These are phyloP conservation scores for Pristionchus maxplancki DNA, from an alignment of 2,888 invertebrate genomes.

Conservation along the genomic window DNA sequence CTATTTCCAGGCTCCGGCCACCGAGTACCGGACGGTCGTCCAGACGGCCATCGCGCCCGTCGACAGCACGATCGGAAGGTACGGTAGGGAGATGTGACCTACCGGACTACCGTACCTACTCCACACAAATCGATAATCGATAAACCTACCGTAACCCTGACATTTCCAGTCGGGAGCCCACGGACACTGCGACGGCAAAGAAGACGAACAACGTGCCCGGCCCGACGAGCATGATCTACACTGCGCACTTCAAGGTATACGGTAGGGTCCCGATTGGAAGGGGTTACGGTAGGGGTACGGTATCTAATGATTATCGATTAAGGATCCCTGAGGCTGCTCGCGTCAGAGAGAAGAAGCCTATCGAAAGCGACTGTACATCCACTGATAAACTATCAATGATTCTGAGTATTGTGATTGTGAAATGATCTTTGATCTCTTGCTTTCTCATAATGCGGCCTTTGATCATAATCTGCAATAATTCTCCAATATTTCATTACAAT, in stretches of 20 bases:
- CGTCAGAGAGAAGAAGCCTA: neutral
- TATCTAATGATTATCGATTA: neutral
- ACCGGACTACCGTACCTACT: neutral
- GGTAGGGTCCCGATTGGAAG: neutral
- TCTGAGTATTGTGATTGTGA: neutral
- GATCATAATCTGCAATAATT: neutral
- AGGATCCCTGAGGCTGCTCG: neutral
- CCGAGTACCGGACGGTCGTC: neutral
- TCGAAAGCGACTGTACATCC: constrained; percentile 36
- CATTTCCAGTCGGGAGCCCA: constrained; percentile 22
- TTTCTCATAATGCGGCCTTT: neutral
- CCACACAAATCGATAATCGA: neutral
- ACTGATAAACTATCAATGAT: constrained; percentile 42
- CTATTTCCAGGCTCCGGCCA: neutral
- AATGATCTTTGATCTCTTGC: neutral
- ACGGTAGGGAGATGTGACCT: neutral
- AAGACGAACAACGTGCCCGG: neutral
- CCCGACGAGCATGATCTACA: neutral
- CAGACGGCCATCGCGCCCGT: constrained; percentile 8
- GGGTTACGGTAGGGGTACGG: neutral
- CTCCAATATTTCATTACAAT: neutral
- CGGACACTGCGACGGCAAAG: constrained; percentile 20
- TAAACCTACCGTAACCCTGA: neutral
- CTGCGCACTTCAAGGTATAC: neutral
- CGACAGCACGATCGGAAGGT: constrained; percentile 14